phyloP scores from a whole-genome alignment of 2,888 invertebrate species.

The Dolichomitus sp. region DNA sequence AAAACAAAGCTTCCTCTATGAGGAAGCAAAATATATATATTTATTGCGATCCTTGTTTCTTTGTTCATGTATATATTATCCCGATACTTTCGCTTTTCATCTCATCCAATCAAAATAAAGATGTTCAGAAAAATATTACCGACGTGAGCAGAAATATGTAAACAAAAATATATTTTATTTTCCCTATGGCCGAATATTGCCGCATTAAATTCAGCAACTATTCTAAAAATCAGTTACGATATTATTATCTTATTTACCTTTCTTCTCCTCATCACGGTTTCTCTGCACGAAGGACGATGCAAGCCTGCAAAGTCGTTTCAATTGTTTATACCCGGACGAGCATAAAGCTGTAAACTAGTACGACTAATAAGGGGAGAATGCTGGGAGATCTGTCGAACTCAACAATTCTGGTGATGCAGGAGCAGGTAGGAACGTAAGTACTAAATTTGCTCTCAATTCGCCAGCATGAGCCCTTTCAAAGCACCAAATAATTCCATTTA shows the following conservation, averaged over 20 bases:
- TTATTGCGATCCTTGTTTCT: too few species aligned
- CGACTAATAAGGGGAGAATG: neutral
- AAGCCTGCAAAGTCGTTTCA: neutral
- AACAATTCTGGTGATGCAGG: neutral
- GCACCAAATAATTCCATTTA: conserved; percentile 82
- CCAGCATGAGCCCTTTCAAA: conserved; percentile 71
- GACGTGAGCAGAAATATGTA: too few species aligned
- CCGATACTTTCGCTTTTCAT: too few species aligned
- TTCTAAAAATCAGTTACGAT: neutral
- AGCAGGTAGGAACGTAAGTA: too few species aligned
- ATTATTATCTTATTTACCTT: neutral
- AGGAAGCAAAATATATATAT: too few species aligned
- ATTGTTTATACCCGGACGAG: neutral
- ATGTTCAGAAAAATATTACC: too few species aligned
- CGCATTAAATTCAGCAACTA: too few species aligned
- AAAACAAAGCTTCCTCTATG: too few species aligned
- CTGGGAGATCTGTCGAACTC: neutral
- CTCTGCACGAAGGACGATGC: neutral
- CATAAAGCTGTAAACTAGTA: neutral
- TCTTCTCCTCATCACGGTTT: neutral
- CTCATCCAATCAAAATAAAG: too few species aligned
- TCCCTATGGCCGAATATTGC: neutral
- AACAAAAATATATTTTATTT: too few species aligned
- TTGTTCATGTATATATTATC: too few species aligned
- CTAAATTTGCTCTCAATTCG: neutral